Evolutionary conservation across 2,113 vertebrate genomes (phyloP).

Genomic region (Protomyctophum bolini): DNA sequence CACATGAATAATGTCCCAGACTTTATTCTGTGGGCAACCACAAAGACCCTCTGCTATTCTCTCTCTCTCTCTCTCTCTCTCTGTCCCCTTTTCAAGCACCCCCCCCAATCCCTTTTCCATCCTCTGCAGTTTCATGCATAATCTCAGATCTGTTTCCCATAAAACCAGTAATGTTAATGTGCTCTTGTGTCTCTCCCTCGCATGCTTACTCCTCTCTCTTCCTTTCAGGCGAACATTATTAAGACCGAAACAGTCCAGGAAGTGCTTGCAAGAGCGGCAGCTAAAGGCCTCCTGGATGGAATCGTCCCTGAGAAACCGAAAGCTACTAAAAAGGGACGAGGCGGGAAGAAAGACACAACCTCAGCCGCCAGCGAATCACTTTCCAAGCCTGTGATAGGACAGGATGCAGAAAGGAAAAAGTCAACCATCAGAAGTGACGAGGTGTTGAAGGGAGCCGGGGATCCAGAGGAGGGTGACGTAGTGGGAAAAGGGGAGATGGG

Average conservation of each 20-base stretch:
- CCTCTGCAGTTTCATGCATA: constrained; percentile 5
- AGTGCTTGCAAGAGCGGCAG: constrained; percentile 68
- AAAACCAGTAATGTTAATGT: constrained; percentile 40
- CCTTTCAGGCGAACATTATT: constrained; percentile 59
- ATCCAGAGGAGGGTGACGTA: not conserved
- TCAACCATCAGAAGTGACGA: too few relatives aligned
- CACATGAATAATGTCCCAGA: constrained; percentile 7
- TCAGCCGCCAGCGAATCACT: constrained; percentile 32
- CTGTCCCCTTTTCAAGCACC: not conserved
- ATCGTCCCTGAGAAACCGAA: constrained; percentile 67
- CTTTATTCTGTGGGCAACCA: constrained; percentile 6
- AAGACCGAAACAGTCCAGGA: constrained; percentile 71
- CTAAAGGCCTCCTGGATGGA: constrained; percentile 76
- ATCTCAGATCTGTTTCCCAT: constrained; percentile 23
- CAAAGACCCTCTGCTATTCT: not conserved
- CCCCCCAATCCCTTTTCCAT: constrained; percentile 1
- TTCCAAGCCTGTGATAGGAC: constrained; percentile 3
- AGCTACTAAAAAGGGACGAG: constrained; percentile 48
- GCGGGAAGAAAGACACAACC: constrained; percentile 36
- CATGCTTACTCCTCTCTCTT: not conserved
- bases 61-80: not conserved
- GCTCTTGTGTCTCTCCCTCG: not conserved
- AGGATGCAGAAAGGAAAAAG: not conserved
- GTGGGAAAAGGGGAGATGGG: constrained; percentile 8
- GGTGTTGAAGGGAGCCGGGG: constrained; percentile 14